Percentiles rank a stretch among this genome's conserved stretches.
phyloP scores from a whole-genome alignment of 2,113 vertebrate genomes.

The Megalops atlanticus region DNA sequence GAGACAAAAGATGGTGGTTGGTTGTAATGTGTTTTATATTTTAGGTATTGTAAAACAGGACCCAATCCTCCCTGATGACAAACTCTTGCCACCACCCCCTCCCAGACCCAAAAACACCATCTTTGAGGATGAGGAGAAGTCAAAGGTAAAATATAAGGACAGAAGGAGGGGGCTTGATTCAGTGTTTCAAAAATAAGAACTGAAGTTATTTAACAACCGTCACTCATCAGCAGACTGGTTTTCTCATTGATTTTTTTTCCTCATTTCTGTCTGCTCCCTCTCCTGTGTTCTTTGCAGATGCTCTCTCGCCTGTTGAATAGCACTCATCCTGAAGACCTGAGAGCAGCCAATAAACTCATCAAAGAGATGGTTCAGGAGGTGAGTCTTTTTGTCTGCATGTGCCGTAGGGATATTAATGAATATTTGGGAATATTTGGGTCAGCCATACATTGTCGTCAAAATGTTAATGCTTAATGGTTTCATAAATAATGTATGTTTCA shows the following conservation, averaged over 20 bases:
- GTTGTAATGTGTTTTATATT: conserved; percentile 35
- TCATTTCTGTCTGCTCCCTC: neutral
- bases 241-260: conserved; percentile 43
- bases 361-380: conserved; percentile 99
- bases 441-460: too few relatives aligned
- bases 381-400: conserved; percentile 31
- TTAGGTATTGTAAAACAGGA: conserved; percentile 93
- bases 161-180: neutral
- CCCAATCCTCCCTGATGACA: conserved; percentile 83
- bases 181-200: neutral
- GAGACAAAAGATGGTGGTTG: neutral
- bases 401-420: neutral
- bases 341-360: conserved; percentile 95
- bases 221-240: neutral
- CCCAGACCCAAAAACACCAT: conserved; percentile 85
- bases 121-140: conserved; percentile 97
- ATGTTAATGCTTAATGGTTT: too few relatives aligned
- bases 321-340: conserved; percentile 90
- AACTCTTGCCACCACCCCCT: conserved; percentile 74
- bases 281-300: conserved; percentile 70
- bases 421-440: too few relatives aligned
- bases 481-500: too few relatives aligned
- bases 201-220: neutral
- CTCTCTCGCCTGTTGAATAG: conserved; percentile 92
- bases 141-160: conserved; percentile 75